Base-by-base conservation (phyloP, 2,797 vertebrate genomes). In the Loris lydekkerianus region DNA sequence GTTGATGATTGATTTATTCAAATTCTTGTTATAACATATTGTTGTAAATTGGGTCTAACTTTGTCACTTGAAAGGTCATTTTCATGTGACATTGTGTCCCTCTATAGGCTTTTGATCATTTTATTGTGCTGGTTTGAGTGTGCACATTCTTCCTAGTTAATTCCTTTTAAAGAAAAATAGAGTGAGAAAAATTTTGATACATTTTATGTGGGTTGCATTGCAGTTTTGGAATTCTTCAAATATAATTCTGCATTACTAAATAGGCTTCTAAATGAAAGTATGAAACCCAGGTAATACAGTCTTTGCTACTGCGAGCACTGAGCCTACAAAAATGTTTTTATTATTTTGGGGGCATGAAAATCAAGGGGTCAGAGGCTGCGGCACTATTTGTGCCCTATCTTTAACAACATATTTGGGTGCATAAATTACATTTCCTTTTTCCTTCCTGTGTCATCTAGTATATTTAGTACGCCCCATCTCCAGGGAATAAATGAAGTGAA, bases 401-500 rank as follows among this genome's bases (percentile, higher is more conserved):
- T 97, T 96, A 93, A 93, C 46, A 89, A 81, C 10, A 9, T 63
- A 15, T 88, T 67, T 91, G 83, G 65, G 70, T 78, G 69, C 58
- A 81, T 81, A 83, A 96, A 86, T 83, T 70, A 77, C 21, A 65
- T 86, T 97, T 93, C 82, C 73, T 92, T 96, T 96, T 97, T 93
- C 97, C 65, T 96, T 93, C 56, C 93, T 93, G 1, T 53, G 80
- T 72, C 83, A 97, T 89, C 56, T 58, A 58, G 56, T 58, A 58
- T 21, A 58, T 58, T 73, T 87, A 91, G 93, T 43, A 85, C 3
- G 70, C 76, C 70, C 77, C 58, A n/a, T 95, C 97, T 86, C 69
- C 82, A 73, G 29, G 43, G 65, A 86, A 86, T 91, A 89, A 89
- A 88, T 91, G 76, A 93, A 96, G 82, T 81, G 75, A 86, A 90